Conservation (phyloP, 1,140 invertebrate genomes). For the roundworm (Caenorhabditis elegans) region DNA sequence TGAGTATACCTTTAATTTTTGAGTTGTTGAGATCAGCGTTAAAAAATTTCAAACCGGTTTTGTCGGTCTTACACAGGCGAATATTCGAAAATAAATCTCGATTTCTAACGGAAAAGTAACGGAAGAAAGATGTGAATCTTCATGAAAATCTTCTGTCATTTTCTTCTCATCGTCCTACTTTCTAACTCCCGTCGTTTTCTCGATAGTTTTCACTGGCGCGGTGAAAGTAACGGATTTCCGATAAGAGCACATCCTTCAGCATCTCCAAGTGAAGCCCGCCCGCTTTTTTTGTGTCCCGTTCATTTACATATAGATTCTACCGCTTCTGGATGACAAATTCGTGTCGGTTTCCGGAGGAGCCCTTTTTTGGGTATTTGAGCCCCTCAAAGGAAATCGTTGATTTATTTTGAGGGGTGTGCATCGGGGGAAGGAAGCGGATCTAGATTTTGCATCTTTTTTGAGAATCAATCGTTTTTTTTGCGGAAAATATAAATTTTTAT, state of each 20-base stretch:
- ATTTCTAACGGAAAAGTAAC: background rate
- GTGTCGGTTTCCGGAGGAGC: background rate
- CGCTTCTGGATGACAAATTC: background rate
- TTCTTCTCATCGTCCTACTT: constrained; percentile 11
- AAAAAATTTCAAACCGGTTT: background rate
- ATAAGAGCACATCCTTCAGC: constrained; percentile 18
- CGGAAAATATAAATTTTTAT: no score
- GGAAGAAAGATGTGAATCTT: background rate
- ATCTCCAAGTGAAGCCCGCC: background rate
- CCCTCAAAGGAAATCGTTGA: constrained; percentile 20
- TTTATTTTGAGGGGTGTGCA: background rate
- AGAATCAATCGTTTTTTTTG: no score
- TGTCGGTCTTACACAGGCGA: background rate
- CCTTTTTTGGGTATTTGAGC: background rate
- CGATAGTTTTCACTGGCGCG: background rate
- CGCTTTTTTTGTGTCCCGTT: background rate
- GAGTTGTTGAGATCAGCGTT: no score
- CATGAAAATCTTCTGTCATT: background rate
- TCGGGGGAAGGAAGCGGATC: no score
- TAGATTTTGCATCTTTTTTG: background rate
- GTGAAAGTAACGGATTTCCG: constrained; percentile 29
- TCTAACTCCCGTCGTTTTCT: background rate
- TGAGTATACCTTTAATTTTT: no score
- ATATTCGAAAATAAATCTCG: constrained; percentile 19
- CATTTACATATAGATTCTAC: constrained; percentile 15